These are phyloP conservation scores for Anguilla rostrata DNA, from an alignment of 2,113 vertebrate genomes.

Conservation along the genomic window DNA sequence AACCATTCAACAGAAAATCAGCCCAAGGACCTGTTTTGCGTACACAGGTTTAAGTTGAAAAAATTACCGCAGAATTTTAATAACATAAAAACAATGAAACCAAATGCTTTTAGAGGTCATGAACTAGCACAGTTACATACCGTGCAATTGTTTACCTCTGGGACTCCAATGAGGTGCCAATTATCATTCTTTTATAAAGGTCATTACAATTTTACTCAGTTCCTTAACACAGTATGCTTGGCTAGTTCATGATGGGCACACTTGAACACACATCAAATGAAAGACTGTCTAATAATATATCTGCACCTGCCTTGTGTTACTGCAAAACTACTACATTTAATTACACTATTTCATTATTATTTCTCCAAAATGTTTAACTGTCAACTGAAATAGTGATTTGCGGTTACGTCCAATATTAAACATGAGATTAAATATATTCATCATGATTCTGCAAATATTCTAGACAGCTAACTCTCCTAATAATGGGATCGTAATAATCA, in stretches of 20 bases:
- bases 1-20: constrained; percentile 14
- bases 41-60: constrained; percentile 16
- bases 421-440: background rate
- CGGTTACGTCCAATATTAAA: background rate
- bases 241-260: constrained; percentile 10
- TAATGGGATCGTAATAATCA: background rate
- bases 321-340: background rate
- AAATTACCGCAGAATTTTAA: background rate
- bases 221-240: background rate
- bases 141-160: background rate
- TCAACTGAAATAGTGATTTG: background rate
- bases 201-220: background rate
- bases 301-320: background rate
- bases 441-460: background rate
- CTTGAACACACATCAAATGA: background rate
- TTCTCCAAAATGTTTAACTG: background rate
- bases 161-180: background rate
- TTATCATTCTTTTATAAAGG: constrained; percentile 11
- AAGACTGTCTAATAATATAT: background rate
- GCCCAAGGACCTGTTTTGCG: constrained; percentile 13
- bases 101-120: background rate
- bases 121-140: background rate
- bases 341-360: background rate
- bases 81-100: background rate
- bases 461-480: background rate